Percentiles rank a stretch among this genome's conserved stretches.
Conservation (phyloP, 2,888 invertebrate species). For the Idaea straminata region DNA sequence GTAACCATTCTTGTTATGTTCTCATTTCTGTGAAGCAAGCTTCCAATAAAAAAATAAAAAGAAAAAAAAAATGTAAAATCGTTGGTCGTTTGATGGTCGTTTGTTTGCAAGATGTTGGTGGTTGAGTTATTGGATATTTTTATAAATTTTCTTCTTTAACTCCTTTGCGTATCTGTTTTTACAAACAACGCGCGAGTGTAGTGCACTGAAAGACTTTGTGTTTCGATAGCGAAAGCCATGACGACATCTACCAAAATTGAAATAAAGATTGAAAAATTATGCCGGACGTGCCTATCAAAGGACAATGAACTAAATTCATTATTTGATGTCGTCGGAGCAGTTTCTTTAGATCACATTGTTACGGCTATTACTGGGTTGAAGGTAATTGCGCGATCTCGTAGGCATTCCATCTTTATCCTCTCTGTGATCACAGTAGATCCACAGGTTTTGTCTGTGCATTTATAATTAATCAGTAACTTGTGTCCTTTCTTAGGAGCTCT, state of each 20-base stretch:
- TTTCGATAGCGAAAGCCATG: constrained; percentile 28
- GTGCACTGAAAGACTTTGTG: not conserved
- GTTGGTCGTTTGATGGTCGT: not conserved
- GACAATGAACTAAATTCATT: constrained; percentile 57
- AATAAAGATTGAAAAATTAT: constrained; percentile 58
- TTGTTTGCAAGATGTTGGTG: not conserved
- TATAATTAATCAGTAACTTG: no score
- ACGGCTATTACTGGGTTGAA: constrained; percentile 57
- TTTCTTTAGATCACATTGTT: constrained; percentile 49
- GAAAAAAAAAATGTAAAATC: not conserved
- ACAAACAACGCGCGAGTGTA: not conserved
- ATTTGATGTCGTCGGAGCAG: constrained; percentile 49
- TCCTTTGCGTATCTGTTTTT: no score
- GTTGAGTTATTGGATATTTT: not conserved
- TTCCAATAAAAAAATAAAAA: not conserved
- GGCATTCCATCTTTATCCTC: no score
- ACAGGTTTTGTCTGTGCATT: no score
- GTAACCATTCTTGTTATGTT: no score
- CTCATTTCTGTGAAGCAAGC: not conserved
- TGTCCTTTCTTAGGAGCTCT: no score
- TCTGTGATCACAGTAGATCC: no score
- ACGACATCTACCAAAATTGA: constrained; percentile 37
- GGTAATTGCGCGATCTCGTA: constrained; percentile 35
- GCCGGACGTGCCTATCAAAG: constrained; percentile 68
- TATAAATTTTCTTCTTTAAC: not conserved